Evolutionary conservation across 2,113 vertebrate genomes (phyloP).

Genomic region (Cottus gobio): DNA sequence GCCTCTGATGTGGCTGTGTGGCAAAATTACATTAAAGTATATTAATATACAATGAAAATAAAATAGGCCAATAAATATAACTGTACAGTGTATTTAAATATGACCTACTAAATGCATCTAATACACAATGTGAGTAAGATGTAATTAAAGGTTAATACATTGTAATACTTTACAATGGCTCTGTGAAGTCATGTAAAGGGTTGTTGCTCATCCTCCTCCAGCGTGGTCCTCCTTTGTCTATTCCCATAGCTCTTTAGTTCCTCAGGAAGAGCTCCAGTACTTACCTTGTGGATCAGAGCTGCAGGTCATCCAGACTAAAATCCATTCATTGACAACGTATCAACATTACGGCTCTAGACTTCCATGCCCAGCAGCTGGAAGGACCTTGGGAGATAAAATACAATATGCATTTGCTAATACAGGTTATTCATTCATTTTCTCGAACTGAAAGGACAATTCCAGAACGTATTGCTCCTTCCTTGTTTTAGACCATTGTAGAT

Average conservation of each 20-base stretch:
- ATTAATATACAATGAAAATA: neutral
- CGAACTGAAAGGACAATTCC: neutral
- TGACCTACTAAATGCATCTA: neutral
- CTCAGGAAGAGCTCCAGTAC: conserved; percentile 2
- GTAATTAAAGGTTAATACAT: neutral
- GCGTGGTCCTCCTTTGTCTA: neutral
- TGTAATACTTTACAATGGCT: neutral
- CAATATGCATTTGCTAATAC: neutral
- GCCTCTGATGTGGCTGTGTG: neutral
- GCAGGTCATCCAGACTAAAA: conserved; percentile 15
- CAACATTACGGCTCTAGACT: conserved; percentile 35
- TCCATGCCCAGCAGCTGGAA: conserved; percentile 34
- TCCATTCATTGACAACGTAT: conserved; percentile 48
- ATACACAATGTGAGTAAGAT: neutral
- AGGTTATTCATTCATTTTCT: conserved; percentile 15
- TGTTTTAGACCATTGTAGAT: neutral
- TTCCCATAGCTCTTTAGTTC: neutral
- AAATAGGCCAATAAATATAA: neutral
- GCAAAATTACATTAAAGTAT: neutral
- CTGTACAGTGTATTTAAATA: neutral
- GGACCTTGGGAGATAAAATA: conserved; percentile 9
- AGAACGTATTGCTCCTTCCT: neutral
- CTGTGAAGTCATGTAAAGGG: neutral
- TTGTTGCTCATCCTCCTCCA: neutral
- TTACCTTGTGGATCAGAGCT: conserved; percentile 25